Evolutionary conservation across 2,113 vertebrate species (phyloP).

Genomic region (Furnarius figulus): DNA sequence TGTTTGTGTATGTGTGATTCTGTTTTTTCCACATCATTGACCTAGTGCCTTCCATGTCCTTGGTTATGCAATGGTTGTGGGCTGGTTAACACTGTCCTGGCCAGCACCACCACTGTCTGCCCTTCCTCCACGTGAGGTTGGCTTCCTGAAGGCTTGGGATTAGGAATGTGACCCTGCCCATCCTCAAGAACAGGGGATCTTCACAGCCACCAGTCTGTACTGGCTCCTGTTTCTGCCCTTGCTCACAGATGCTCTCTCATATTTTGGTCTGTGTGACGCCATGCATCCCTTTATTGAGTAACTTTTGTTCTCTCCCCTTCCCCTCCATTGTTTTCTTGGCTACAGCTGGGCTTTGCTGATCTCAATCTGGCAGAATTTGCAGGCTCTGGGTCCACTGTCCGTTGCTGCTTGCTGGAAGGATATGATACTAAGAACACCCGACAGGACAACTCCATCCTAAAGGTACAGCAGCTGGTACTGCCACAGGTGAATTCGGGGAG

Average conservation of each 20-base stretch:
- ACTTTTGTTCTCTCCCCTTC: background rate
- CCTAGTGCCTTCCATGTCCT: constrained; percentile 67
- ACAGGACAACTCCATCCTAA: constrained; percentile 98
- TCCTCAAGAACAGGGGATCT: background rate
- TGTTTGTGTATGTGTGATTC: constrained; percentile 66
- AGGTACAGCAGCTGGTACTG: constrained; percentile 72
- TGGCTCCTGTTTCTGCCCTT: background rate
- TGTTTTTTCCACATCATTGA: constrained; percentile 67
- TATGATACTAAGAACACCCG: constrained; percentile 98
- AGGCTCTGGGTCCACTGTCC: constrained; percentile 91
- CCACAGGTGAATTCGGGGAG: background rate
- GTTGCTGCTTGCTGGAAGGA: constrained; percentile 96
- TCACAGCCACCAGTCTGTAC: background rate
- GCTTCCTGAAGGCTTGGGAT: background rate
- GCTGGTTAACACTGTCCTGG: constrained; percentile 55
- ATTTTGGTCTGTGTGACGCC: background rate
- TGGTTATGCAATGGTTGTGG: constrained; percentile 62
- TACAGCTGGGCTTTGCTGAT: constrained; percentile 95
- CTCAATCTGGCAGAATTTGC: constrained; percentile 98
- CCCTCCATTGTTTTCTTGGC: constrained; percentile 2
- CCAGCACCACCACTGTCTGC: background rate
- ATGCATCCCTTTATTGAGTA: background rate
- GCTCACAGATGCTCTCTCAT: background rate
- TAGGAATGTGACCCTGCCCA: background rate
- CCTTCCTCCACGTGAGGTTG: background rate